Evolutionary conservation across 2,797 vertebrate genomes (phyloP).

Genomic region (Pristis pectinata): DNA sequence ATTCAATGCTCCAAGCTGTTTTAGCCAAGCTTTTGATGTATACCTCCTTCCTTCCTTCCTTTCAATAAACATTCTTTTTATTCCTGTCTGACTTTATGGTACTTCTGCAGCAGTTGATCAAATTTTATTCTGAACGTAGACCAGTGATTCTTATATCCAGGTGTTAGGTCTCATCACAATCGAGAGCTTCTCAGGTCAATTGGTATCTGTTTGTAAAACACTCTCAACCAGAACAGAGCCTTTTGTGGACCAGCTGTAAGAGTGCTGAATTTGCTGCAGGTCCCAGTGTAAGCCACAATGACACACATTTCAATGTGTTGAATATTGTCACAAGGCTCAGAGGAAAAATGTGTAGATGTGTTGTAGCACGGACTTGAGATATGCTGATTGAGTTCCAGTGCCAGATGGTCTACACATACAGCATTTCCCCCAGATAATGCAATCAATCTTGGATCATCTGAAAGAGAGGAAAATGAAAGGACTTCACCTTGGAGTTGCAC

Average conservation of each 20-base stretch:
- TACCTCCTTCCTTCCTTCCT: background rate
- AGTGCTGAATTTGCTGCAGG: background rate
- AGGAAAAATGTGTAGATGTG: background rate
- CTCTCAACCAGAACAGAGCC: background rate
- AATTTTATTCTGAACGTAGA: background rate
- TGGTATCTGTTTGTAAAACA: background rate
- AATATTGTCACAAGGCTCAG: background rate
- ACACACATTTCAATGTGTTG: background rate
- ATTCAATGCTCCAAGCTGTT: background rate
- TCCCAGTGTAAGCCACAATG: background rate
- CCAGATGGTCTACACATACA: background rate
- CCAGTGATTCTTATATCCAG: background rate
- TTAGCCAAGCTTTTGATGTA: background rate
- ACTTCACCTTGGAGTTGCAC: background rate
- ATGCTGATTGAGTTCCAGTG: background rate
- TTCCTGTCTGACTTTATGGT: constrained; percentile 26
- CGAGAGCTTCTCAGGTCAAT: background rate
- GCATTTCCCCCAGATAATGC: background rate
- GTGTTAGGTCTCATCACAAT: background rate
- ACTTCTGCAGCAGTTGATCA: background rate
- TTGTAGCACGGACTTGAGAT: background rate
- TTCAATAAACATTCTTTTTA: background rate
- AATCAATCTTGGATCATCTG: background rate
- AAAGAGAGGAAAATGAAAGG: background rate
- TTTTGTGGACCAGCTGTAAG: background rate